Conservation (phyloP, 1,140 invertebrate species). For the Bilobella aurantiaca region DNA sequence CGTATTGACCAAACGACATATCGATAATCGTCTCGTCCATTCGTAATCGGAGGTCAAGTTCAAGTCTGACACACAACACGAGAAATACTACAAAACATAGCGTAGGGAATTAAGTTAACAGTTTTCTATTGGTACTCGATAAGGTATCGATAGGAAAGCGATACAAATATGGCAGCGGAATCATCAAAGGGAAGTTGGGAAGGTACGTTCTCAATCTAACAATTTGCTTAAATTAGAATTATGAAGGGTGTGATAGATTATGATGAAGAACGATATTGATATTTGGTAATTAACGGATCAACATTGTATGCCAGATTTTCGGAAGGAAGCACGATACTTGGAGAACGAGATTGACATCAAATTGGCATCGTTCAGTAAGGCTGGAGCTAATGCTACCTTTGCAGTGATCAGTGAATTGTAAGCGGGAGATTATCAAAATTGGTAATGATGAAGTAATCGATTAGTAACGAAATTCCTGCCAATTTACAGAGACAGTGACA, state of each 20-base stretch:
- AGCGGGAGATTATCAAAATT: background rate
- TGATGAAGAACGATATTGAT: background rate
- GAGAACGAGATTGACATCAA: constrained; percentile 97
- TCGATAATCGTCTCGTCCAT: too few species aligned
- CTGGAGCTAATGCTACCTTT: constrained; percentile 52
- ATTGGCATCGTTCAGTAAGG: constrained; percentile 86
- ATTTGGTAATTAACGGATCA: background rate
- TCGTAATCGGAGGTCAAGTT: too few species aligned
- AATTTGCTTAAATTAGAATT: background rate
- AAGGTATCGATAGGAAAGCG: too few species aligned
- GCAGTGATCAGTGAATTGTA: constrained; percentile 23
- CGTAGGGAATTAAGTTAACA: too few species aligned
- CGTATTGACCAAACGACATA: too few species aligned
- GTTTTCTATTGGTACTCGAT: too few species aligned
- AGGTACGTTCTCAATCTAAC: too few species aligned
- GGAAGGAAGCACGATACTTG: constrained; percentile 80
- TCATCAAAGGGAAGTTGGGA: background rate
- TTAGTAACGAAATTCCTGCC: too few species aligned
- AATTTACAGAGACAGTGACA: constrained; percentile 48
- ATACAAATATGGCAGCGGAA: too few species aligned
- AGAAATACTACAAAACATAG: too few species aligned
- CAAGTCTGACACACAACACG: too few species aligned
- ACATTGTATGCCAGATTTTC: constrained; percentile 54
- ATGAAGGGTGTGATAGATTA: background rate
- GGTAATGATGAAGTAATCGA: background rate